phyloP scores from a whole-genome alignment of 2,113 vertebrate genomes.

The Puntigrus tetrazona region DNA sequence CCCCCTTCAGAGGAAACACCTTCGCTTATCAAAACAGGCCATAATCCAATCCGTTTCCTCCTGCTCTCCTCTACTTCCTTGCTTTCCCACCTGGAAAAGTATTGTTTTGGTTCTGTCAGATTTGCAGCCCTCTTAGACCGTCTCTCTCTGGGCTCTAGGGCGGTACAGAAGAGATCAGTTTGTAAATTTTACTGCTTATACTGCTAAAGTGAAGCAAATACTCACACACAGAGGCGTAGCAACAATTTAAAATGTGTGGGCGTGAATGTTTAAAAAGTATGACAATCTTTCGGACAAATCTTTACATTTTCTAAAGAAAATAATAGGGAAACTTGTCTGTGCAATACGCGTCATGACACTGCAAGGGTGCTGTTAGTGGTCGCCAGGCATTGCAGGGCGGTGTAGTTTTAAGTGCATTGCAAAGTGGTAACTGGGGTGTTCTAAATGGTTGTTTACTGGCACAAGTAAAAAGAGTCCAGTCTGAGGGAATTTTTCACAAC shows the following conservation, averaged over 20 bases:
- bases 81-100: slow-evolving; percentile 30
- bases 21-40: slow-evolving; percentile 71
- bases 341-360: background rate
- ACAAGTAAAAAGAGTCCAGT: background rate
- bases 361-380: background rate
- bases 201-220: slow-evolving; percentile 7
- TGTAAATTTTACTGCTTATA: slow-evolving; percentile 19
- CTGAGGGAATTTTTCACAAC: background rate
- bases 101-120: slow-evolving; percentile 47
- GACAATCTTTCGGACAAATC: background rate
- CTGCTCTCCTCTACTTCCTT: slow-evolving; percentile 30
- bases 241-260: slow-evolving; percentile 13
- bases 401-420: background rate
- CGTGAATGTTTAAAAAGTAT: background rate
- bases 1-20: slow-evolving; percentile 70
- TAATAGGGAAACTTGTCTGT: background rate
- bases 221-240: background rate
- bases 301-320: background rate
- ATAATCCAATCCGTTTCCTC: slow-evolving; percentile 66
- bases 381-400: background rate
- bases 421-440: background rate
- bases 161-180: slow-evolving; percentile 41
- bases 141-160: slow-evolving; percentile 12
- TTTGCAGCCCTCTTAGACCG: background rate
- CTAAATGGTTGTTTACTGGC: background rate